Evolutionary conservation across 2,113 vertebrate genomes (phyloP), one percentile per base, ranked within the genome.

Genomic region (Coryphaenoides rupestris): DNA sequence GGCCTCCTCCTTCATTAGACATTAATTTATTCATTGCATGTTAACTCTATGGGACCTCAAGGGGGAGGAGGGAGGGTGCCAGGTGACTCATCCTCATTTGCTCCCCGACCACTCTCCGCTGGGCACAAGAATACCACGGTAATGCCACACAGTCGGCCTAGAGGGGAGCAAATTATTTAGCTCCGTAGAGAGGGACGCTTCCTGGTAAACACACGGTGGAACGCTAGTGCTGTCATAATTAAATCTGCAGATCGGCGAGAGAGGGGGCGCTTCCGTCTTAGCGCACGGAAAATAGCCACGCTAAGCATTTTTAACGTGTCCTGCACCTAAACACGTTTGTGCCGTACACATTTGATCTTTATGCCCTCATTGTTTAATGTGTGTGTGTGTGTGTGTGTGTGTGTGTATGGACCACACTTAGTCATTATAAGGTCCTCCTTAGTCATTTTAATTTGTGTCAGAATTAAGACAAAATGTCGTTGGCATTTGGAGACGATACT

Each of bases 1-100:
- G 33, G 72, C 66, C 69, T 65, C 70, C 70, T 73, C 65, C 80
- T 86, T 89, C 90, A 89, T 90, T 90, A 89, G 83, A 73, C 89
- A 90, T 88, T 89, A 87, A 91, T 91, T 91, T 92, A 89, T 92
- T 91, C 87, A 92, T 92, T 89, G 84, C 84, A 90, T 85, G 82
- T 91, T 89, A 90, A 91, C 86, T 89, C 87, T 84, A 76, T 65
- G 63, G 87, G 87, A 88, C 84, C 83, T 88, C 81, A 79, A 68
- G 65, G 78, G 75, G 76, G 33, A 86, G 74, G 28, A 5, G 78
- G 75, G 75, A n/a, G 86, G 74, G 83, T 77, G 66, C 79, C 84
- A 87, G 86, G 87, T 91, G 88, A 90, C 78, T 70, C 80, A 76
- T 85, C 89, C 86, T 88, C 84, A 88, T 89, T 90, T 86, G 84